A percentile compares a stretch with the other conserved stretches of the same genome.
Evolutionary conservation across 2,113 vertebrate genomes (phyloP).

Genomic region (Osmerus mordax): DNA sequence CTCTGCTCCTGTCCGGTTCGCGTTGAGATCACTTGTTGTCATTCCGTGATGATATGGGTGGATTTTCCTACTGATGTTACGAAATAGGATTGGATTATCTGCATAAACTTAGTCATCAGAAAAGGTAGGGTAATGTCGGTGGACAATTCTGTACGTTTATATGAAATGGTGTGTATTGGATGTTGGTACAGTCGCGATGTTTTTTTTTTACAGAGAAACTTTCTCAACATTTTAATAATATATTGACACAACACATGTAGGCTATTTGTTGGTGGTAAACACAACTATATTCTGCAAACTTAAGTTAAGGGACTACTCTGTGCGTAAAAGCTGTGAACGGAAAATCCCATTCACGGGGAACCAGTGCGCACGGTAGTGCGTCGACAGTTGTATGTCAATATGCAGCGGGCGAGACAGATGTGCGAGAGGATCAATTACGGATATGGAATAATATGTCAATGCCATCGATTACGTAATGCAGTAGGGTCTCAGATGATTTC

Average conservation of each 20-base stretch:
- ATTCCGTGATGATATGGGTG: constrained; percentile 16
- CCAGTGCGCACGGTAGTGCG: not conserved
- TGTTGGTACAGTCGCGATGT: no score
- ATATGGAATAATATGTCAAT: not conserved
- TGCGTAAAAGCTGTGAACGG: no score
- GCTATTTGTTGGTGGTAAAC: no score
- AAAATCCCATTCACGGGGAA: no score
- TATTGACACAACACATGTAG: no score
- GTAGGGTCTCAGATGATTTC: no score
- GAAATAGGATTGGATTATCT: not conserved
- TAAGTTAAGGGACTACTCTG: no score
- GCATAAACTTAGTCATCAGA: constrained; percentile 2
- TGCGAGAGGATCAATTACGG: not conserved
- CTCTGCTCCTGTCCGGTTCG: not conserved
- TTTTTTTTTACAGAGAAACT: no score
- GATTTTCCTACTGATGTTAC: constrained; percentile 3
- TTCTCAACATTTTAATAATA: no score
- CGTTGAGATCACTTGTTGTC: not conserved
- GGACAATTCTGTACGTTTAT: not conserved
- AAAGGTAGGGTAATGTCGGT: constrained; percentile 23
- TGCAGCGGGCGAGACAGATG: not conserved
- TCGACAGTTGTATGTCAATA: not conserved
- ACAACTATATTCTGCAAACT: no score
- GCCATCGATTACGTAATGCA: not conserved
- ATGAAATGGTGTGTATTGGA: not conserved